phyloP scores from a whole-genome alignment of 2,888 invertebrate genomes.

The Megaustenia siamemsis region DNA sequence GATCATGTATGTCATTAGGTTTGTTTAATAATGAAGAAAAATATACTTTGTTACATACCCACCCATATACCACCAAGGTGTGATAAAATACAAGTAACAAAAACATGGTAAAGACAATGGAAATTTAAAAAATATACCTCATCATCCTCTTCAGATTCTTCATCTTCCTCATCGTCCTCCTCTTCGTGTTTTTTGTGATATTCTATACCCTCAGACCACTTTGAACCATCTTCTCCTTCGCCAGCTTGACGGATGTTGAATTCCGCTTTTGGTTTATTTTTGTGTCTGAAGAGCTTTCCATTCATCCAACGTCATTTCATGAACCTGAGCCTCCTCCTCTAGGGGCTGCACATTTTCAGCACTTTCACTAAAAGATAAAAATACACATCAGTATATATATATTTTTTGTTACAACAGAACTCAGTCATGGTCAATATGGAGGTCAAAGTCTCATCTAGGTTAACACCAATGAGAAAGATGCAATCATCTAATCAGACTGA shows the following conservation, averaged over 20 bases:
- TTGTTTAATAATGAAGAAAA: too few relatives aligned
- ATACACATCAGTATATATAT: background rate
- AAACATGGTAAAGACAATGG: too few relatives aligned
- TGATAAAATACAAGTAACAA: too few relatives aligned
- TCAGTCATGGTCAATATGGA: too few relatives aligned
- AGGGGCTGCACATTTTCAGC: slow-evolving; percentile 59
- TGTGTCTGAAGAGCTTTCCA: slow-evolving; percentile 91
- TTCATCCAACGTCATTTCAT: slow-evolving; percentile 94
- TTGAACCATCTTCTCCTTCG: slow-evolving; percentile 89
- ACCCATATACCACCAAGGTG: too few relatives aligned
- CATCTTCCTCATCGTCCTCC: slow-evolving; percentile 82
- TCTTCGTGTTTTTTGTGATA: slow-evolving; percentile 85
- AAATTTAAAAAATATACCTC: background rate
- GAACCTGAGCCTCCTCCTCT: slow-evolving; percentile 87
- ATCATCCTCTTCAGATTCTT: slow-evolving; percentile 81
- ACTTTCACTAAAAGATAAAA: slow-evolving; percentile 65
- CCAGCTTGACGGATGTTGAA: slow-evolving; percentile 96
- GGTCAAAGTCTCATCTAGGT: too few relatives aligned
- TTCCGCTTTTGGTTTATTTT: slow-evolving; percentile 89
- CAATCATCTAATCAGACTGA: too few relatives aligned
- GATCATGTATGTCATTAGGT: too few relatives aligned
- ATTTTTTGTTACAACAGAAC: too few relatives aligned
- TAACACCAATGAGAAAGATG: too few relatives aligned
- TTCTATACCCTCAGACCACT: slow-evolving; percentile 85
- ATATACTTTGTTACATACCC: too few relatives aligned